Evolutionary conservation across 2,797 vertebrate species (phyloP).

Genomic region (Capromys pilorides): DNA sequence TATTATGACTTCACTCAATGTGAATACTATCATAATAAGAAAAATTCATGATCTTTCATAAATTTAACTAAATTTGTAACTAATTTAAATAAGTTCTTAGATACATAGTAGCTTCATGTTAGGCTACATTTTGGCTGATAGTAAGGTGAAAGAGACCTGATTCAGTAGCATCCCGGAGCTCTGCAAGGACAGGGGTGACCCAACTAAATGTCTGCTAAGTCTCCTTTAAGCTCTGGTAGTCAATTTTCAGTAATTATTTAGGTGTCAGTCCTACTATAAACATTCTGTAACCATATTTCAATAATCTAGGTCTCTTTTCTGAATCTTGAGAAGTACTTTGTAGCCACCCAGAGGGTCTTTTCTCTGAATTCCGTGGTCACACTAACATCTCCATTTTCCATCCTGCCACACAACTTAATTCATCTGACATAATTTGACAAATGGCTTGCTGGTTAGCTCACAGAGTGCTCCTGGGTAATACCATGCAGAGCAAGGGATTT

Average conservation of each 20-base stretch:
- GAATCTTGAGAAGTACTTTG: slow-evolving; percentile 36
- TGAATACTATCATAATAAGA: not conserved
- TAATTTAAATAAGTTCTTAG: not conserved
- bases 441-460: not conserved
- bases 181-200: not conserved
- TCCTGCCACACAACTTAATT: slow-evolving; percentile 6
- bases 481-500: not conserved
- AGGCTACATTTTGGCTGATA: not conserved
- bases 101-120: not conserved
- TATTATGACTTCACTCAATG: not conserved
- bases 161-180: not conserved
- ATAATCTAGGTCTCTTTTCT: not conserved
- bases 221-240: not conserved
- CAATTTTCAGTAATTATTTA: not conserved
- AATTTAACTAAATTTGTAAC: too few relatives aligned
- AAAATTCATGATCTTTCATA: not conserved
- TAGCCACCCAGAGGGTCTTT: not conserved
- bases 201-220: not conserved
- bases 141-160: not conserved
- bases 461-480: not conserved
- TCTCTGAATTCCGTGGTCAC: slow-evolving; percentile 14
- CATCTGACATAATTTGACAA: not conserved
- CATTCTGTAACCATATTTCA: not conserved
- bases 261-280: not conserved
- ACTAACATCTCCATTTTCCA: slow-evolving; percentile 9